A percentile compares a stretch with the other conserved stretches of the same genome.
Conservation (phyloP, 2,113 vertebrate genomes). For the Triplophysa siluroides region DNA sequence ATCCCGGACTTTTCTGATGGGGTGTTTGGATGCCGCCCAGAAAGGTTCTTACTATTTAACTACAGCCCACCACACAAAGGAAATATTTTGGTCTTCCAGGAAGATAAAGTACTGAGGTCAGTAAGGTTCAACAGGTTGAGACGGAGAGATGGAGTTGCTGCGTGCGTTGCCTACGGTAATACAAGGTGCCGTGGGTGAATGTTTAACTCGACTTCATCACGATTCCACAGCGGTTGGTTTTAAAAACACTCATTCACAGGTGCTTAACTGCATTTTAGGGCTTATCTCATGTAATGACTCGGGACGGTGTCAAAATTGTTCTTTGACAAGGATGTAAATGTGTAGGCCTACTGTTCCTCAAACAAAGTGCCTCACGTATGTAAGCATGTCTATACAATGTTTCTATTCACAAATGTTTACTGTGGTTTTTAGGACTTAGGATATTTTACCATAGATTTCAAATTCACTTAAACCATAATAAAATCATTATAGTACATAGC, state of each 20-base stretch:
- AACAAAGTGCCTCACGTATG: background rate
- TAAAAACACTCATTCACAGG: slow-evolving; percentile 55
- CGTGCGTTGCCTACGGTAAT: slow-evolving; percentile 6
- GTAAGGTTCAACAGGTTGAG: slow-evolving; percentile 31
- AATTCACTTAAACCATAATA: too few relatives aligned
- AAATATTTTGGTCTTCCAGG: slow-evolving; percentile 35
- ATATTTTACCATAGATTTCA: too few relatives aligned
- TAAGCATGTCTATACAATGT: background rate
- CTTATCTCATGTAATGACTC: slow-evolving; percentile 33
- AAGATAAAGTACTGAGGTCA: slow-evolving; percentile 14
- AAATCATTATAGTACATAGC: background rate
- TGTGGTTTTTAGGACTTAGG: too few relatives aligned
- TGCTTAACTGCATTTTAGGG: slow-evolving; percentile 61
- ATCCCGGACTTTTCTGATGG: slow-evolving; percentile 62
- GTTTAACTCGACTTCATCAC: slow-evolving; percentile 43
- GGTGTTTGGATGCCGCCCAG: slow-evolving; percentile 55
- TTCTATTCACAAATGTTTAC: background rate
- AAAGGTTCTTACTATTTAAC: slow-evolving; percentile 53
- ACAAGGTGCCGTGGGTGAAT: slow-evolving; percentile 21
- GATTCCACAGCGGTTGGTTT: slow-evolving; percentile 53
- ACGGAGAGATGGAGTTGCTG: slow-evolving; percentile 17
- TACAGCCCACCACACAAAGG: slow-evolving; percentile 39
- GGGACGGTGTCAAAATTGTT: slow-evolving; percentile 21
- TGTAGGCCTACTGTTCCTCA: background rate
- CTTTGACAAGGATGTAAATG: background rate